These are phyloP conservation scores for Myanophis thanlyinensis DNA, from an alignment of 2,113 vertebrate species.

Conservation along the genomic window DNA sequence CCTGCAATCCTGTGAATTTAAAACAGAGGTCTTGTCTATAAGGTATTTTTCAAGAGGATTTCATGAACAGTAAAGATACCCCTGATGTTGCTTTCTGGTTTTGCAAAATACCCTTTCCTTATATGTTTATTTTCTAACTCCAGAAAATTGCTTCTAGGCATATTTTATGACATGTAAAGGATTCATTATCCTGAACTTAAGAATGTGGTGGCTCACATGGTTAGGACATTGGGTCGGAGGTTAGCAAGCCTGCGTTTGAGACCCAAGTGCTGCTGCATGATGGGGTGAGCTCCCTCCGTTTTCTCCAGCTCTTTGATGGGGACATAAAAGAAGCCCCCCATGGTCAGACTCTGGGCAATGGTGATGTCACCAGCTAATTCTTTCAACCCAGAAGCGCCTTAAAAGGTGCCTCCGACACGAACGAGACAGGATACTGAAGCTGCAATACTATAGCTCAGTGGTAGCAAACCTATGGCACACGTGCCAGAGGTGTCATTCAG, in stretches of 20 bases:
- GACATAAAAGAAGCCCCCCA: too few relatives aligned
- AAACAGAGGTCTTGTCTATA: not conserved
- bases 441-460: not conserved
- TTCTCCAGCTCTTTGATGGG: too few relatives aligned
- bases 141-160: not conserved
- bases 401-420: not conserved
- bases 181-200: slow-evolving; percentile 27
- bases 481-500: too few relatives aligned
- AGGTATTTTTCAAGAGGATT: not conserved
- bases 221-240: too few relatives aligned
- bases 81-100: not conserved
- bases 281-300: too few relatives aligned
- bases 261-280: too few relatives aligned
- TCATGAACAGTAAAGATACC: not conserved
- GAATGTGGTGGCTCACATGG: too few relatives aligned
- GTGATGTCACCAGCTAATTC: not conserved
- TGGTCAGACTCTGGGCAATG: too few relatives aligned
- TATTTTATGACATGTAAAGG: slow-evolving; percentile 32
- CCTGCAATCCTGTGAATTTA: not conserved
- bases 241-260: too few relatives aligned
- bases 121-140: not conserved
- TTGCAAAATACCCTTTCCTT: not conserved
- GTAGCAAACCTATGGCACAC: too few relatives aligned
- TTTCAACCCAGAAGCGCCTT: not conserved
- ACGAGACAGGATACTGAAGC: not conserved